Percentiles rank a stretch among this genome's conserved stretches.
phyloP scores from a whole-genome alignment of 2,113 vertebrate species.

The Emydura subglobosa region DNA sequence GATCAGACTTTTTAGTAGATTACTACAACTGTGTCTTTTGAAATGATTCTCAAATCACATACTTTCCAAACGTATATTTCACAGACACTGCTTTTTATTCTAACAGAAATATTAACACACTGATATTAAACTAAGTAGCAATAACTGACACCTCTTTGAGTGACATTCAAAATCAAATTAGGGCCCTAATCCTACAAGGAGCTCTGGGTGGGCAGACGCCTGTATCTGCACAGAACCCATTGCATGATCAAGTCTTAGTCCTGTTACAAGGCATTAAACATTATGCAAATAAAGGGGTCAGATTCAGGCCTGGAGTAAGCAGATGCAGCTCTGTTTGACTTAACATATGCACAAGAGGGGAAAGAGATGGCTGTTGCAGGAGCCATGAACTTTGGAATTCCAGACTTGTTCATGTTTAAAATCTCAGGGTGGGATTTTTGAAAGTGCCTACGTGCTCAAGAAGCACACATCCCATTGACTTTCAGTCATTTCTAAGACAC shows the following conservation, averaged over 20 bases:
- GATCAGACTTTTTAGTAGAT: not conserved
- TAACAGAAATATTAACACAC: not conserved
- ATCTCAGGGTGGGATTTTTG: not conserved
- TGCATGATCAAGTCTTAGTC: not conserved
- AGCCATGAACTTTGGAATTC: not conserved
- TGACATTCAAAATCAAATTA: not conserved
- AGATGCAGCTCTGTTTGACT: not conserved
- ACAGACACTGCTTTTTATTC: not conserved
- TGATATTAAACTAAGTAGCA: not conserved
- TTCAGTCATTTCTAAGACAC: not conserved
- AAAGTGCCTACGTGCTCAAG: not conserved
- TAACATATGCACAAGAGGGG: not conserved
- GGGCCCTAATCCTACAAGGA: not conserved
- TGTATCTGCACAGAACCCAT: not conserved
- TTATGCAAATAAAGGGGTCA: not conserved
- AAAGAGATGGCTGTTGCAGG: rapidly evolving
- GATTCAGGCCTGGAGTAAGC: not conserved
- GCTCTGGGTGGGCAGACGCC: not conserved
- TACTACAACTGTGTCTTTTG: rapidly evolving
- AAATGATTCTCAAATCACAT: not conserved
- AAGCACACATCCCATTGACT: not conserved
- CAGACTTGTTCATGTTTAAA: not conserved
- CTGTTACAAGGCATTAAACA: not conserved
- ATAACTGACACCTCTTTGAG: not conserved
- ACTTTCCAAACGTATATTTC: not conserved